Base-by-base conservation (phyloP, 2,113 vertebrate species). In the Phoxinus phoxinus region DNA sequence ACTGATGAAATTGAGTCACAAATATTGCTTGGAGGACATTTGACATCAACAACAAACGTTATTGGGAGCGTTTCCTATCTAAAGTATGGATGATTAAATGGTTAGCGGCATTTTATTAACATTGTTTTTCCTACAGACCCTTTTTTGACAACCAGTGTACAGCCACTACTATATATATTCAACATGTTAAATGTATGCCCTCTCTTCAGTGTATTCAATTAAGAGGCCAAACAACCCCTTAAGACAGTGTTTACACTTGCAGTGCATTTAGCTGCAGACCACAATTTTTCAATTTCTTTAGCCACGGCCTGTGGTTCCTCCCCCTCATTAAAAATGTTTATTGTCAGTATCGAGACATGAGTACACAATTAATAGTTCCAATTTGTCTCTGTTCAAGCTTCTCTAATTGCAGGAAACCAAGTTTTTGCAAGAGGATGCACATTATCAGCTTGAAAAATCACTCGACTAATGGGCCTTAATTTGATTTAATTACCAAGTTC, bases 401-500 rank as follows among this genome's bases (percentile, higher is more conserved):
- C 84, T 90, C 81, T 87, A 86, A 90, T 58, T 87, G 69, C 85
- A 89, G 76, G 89, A 90, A 87, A 86, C 74, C 73, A 81, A 69
- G 77, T 88, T 90, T 84, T 85, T 85, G 58, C 87, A 69, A 92
- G 89, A 89, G 89, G 84, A 91, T 90, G 81, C 85, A 83, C 89
- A 88, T 91, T 92, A 90, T 88, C 89, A 86, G 86, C 89, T 83
- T 87, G 86, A 89, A 91, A 90, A 87, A 86, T 83, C 30, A 76
- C 86, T 91, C 83, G 74, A 90, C 87, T 90, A 92, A 91, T 88
- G 89, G 53, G 89, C 81, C 88, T 92, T 92, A 89, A 93, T 93
- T 93, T 90, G 86, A 90, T 89, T 89, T 91, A 89, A 92, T 93
- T 92, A 89, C 87, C 19, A 85, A 92, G 90, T 90, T 93, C 88